A percentile compares a stretch with the other conserved stretches of the same genome.
Evolutionary conservation across 2,113 vertebrate species (phyloP).

Genomic region (Myotis davidii): DNA sequence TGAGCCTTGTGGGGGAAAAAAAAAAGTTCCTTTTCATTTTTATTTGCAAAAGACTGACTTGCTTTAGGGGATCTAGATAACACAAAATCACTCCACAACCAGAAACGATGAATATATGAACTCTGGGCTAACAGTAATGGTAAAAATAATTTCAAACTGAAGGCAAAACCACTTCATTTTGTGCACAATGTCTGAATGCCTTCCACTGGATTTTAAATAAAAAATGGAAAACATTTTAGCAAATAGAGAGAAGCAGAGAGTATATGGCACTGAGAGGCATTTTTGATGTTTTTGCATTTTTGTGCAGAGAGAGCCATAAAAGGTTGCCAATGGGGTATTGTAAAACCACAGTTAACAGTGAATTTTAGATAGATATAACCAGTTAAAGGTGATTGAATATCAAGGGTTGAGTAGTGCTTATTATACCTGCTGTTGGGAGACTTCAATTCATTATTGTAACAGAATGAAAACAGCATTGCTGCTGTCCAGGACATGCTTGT

Average conservation of each 20-base stretch:
- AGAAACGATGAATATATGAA: slow-evolving; percentile 49
- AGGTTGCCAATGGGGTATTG: slow-evolving; percentile 76
- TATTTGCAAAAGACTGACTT: slow-evolving; percentile 67
- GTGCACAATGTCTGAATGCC: slow-evolving; percentile 62
- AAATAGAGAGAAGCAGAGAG: slow-evolving; percentile 37
- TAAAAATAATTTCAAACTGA: slow-evolving; percentile 67
- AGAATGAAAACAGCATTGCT: slow-evolving; percentile 84
- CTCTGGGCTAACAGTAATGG: slow-evolving; percentile 47
- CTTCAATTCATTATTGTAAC: slow-evolving; percentile 89
- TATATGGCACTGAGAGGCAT: slow-evolving; percentile 43
- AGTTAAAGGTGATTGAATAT: slow-evolving; percentile 90
- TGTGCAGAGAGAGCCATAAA: slow-evolving; percentile 74
- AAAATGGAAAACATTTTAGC: slow-evolving; percentile 60
- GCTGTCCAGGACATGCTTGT: slow-evolving; percentile 83
- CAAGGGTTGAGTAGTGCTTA: slow-evolving; percentile 87
- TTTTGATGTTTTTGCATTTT: slow-evolving; percentile 77
- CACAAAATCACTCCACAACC: slow-evolving; percentile 52
- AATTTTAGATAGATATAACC: slow-evolving; percentile 80
- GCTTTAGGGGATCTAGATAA: slow-evolving; percentile 47
- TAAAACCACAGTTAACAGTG: slow-evolving; percentile 76
- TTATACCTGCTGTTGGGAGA: slow-evolving; percentile 89
- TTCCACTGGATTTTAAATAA: slow-evolving; percentile 75
- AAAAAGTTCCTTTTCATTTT: slow-evolving; percentile 63
- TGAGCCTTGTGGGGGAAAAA: background rate
- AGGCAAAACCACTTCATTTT: slow-evolving; percentile 70